A percentile compares a stretch with the other conserved stretches of the same genome.
phyloP scores from a whole-genome alignment of 2,113 vertebrate species.

The Hypocryptadius cinnamomeus region DNA sequence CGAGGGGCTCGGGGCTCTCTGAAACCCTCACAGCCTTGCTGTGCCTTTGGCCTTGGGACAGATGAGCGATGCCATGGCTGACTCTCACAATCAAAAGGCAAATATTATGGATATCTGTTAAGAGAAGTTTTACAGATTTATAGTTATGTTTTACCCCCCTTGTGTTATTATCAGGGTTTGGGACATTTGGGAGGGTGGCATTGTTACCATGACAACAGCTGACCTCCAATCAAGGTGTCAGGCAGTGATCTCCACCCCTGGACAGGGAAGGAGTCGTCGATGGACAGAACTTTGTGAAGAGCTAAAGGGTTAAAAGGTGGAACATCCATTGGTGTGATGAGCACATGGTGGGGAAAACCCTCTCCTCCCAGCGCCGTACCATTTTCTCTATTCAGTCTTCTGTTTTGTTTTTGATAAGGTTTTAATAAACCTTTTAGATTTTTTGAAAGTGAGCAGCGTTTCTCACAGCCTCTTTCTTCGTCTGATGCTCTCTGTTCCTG shows the following conservation, averaged over 20 bases:
- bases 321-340: neutral
- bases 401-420: neutral
- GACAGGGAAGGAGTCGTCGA: rapidly evolving
- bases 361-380: neutral
- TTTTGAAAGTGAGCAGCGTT: neutral
- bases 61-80: neutral
- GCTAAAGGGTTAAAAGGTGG: neutral
- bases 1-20: neutral
- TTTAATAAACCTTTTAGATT: neutral
- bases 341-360: neutral
- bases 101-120: neutral
- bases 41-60: neutral
- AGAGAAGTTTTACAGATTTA: neutral
- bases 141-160: neutral
- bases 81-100: neutral
- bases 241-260: neutral
- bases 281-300: neutral
- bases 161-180: neutral
- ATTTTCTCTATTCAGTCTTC: neutral
- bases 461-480: neutral
- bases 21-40: neutral
- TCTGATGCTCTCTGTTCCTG: neutral
- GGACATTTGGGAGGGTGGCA: neutral
- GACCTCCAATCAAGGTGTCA: neutral
- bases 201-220: neutral